These are phyloP conservation scores for Hetaerina americana DNA, from an alignment of 1,140 invertebrate genomes.

Conservation along the genomic window DNA sequence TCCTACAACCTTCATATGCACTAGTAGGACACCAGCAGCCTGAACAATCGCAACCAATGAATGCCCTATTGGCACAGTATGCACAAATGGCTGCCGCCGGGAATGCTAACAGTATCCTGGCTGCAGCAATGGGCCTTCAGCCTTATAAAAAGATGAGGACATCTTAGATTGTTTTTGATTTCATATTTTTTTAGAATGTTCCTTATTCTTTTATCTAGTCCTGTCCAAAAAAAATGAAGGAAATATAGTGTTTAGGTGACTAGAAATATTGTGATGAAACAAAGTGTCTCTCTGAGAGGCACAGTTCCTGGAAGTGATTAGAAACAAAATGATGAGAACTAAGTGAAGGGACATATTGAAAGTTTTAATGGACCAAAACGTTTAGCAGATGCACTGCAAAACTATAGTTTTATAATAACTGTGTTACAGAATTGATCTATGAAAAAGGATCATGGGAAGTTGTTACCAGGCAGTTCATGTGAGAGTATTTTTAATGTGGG, in stretches of 20 bases:
- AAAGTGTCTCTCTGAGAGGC: neutral
- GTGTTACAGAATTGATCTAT: neutral
- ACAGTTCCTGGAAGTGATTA: neutral
- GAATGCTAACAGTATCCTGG: conserved; percentile 28
- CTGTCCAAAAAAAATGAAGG: neutral
- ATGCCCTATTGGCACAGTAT: neutral
- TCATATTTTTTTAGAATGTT: conserved; percentile 10
- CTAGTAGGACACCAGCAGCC: neutral
- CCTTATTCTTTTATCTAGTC: conserved; percentile 10
- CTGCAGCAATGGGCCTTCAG: conserved; percentile 44
- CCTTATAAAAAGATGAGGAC: conserved; percentile 81
- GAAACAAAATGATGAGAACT: too few relatives aligned
- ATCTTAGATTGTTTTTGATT: conserved; percentile 40
- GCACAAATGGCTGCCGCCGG: conserved; percentile 14
- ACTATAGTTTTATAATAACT: neutral
- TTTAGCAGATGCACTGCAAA: neutral
- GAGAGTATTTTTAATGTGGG: neutral
- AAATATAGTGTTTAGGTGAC: neutral
- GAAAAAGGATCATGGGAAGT: neutral
- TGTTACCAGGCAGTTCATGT: neutral
- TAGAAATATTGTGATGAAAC: conserved; percentile 1
- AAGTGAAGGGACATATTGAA: neutral
- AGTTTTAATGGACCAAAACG: neutral
- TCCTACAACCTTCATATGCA: neutral
- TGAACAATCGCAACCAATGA: neutral